Base-by-base conservation (phyloP, 2,888 invertebrate genomes). In the Erebia epiphron region DNA sequence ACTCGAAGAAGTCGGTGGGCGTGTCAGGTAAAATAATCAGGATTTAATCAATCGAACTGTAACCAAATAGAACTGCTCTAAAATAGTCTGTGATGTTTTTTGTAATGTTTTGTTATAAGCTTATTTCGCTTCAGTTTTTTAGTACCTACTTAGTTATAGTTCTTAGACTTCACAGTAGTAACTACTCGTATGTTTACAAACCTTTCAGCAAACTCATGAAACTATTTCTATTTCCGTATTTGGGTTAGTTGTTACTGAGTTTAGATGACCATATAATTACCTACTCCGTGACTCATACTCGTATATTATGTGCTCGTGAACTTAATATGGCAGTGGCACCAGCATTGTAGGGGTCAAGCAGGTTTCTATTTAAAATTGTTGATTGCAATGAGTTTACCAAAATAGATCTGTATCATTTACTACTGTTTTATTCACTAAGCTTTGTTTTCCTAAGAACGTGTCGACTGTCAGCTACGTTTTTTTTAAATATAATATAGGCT, bases 231-330 rank as follows among this genome's bases (percentile, higher is more conserved):
- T 46, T 46, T 54, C 64, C 73, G 58, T 73, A 71, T 68, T 76
- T 62, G 66, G 67, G 57, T 65, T 71, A 66, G 67, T 67, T 56
- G 57, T 68, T 61, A 26, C 68, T 61, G 67, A 70, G 64, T 75
- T 67, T 73, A 69, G 68, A 68, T 64, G 69, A 69, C 71, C 75
- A 76, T 75, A 71, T 75, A 71, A 65, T 57, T 64, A 73, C n/a
- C n/a, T n/a, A n/a, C 65, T 68, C 50, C 16, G 56, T 73, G 72
- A 71, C 67, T 73, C 70, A 72, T 50, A 66, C n/a, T n/a, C n/a
- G n/a, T n/a, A n/a, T n/a, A n/a, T n/a, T 26, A 69, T 14, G 11
- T 57, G 26, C 7, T 57, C 63, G 67, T 60, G 69, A 61, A 60
- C 71, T 69, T 71, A 69, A 67, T 73, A 71, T 67, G 71, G 73